Evolutionary conservation across 2,797 vertebrate species (phyloP).

Genomic region (Holocentrus rufus): DNA sequence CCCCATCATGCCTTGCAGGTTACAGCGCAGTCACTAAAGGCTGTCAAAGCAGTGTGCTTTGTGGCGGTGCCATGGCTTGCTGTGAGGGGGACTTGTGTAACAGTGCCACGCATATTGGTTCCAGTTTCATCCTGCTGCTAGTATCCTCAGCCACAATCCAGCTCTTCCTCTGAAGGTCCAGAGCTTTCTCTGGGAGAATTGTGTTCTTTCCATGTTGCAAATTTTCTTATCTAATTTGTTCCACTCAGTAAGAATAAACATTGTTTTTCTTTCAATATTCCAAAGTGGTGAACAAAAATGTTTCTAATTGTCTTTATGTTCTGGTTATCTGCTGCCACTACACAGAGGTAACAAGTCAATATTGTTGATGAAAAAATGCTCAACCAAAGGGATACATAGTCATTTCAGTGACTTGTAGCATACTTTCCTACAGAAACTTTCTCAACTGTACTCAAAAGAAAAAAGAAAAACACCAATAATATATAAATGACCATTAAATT

Average conservation of each 20-base stretch:
- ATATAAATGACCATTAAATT: neutral
- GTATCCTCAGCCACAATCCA: constrained; percentile 31
- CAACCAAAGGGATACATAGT: no score
- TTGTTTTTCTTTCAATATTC: neutral
- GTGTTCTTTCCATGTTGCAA: neutral
- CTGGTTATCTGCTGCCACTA: neutral
- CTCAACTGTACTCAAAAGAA: no score
- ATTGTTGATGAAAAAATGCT: neutral
- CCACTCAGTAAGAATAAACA: neutral
- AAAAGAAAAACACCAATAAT: neutral
- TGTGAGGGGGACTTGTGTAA: constrained; percentile 67
- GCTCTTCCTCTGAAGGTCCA: constrained; percentile 40
- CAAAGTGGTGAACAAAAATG: neutral
- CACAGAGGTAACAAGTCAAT: neutral
- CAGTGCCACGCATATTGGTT: constrained; percentile 8
- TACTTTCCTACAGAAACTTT: no score
- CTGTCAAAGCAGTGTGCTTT: constrained; percentile 19
- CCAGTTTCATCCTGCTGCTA: constrained; percentile 47
- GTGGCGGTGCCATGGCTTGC: neutral
- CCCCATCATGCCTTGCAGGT: constrained; percentile 39
- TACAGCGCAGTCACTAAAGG: constrained; percentile 43
- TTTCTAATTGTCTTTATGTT: neutral
- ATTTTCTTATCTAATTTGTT: neutral
- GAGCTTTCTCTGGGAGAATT: neutral
- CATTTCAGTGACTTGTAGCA: no score